Conservation (phyloP, 64 coral and sea anemone species). For the Montipora foliosa region DNA sequence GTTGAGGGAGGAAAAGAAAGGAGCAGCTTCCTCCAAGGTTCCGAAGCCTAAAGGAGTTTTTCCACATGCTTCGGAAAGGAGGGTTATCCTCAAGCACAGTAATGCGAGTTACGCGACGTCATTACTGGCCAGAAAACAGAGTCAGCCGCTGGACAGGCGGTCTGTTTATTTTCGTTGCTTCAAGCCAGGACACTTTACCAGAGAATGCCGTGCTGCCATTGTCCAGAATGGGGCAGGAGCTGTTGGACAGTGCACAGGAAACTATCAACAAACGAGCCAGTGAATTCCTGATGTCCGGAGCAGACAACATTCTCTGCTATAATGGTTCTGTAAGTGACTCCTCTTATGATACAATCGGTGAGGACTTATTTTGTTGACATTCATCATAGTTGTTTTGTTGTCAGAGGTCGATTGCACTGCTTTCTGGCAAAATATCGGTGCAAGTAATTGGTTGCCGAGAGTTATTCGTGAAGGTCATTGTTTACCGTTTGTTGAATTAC, state of each 20-base stretch:
- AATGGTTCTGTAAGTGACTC: neutral
- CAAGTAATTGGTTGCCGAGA: constrained; percentile 8
- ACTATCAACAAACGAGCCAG: neutral
- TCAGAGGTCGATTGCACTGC: neutral
- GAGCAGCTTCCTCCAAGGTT: too few species aligned
- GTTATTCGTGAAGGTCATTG: neutral
- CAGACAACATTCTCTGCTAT: neutral
- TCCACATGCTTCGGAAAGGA: neutral
- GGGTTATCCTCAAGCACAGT: neutral
- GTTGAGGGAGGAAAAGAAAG: too few species aligned
- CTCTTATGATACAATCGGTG: neutral
- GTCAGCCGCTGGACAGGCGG: neutral
- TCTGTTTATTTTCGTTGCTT: constrained; percentile 51
- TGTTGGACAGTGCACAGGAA: neutral
- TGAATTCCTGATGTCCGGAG: neutral
- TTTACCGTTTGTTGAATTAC: neutral
- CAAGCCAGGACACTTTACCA: constrained; percentile 42
- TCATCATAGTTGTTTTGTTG: neutral
- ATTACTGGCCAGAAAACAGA: neutral
- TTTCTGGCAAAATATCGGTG: neutral
- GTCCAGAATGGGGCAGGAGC: neutral
- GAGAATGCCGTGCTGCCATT: constrained; percentile 14
- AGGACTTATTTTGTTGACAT: neutral
- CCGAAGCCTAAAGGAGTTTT: too few species aligned
- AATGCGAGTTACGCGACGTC: neutral